Percentiles rank a stretch among this genome's conserved stretches.
phyloP scores from a whole-genome alignment of 1,140 invertebrate species.

The Megalonaias nervosa region DNA sequence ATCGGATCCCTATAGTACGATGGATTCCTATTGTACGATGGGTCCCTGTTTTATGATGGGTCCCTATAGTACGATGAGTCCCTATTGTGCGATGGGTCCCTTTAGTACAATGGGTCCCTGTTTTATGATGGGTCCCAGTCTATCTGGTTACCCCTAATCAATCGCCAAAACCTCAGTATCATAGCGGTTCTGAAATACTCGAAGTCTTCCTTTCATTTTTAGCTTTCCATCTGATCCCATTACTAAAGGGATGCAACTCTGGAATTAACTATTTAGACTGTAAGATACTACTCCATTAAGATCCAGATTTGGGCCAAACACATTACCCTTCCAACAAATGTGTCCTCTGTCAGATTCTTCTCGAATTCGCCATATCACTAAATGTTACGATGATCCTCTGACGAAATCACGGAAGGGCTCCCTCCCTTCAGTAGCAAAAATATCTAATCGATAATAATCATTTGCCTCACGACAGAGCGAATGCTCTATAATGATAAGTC shows the following conservation, averaged over 20 bases:
- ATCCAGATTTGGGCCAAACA: slow-evolving; percentile 91
- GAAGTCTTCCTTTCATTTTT: slow-evolving; percentile 80
- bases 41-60: no score
- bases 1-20: no score
- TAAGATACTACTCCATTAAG: slow-evolving; percentile 79
- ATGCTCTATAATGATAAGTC: slow-evolving; percentile 86
- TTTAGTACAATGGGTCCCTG: no score
- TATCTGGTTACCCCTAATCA: slow-evolving; percentile 92
- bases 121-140: slow-evolving; percentile 72
- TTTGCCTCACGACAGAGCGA: slow-evolving; percentile 91
- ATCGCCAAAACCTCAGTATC: slow-evolving; percentile 87
- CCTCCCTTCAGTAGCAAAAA: slow-evolving; percentile 91
- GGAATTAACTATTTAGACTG: slow-evolving; percentile 74
- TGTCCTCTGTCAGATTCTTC: slow-evolving; percentile 59
- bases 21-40: no score
- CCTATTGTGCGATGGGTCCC: no score
- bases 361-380: slow-evolving; percentile 77
- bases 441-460: no score
- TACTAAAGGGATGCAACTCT: slow-evolving; percentile 86
- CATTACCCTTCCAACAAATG: slow-evolving; percentile 86
- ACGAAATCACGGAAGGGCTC: slow-evolving; percentile 72
- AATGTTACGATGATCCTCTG: slow-evolving; percentile 72
- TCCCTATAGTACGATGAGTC: no score
- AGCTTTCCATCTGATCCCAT: slow-evolving; percentile 88
- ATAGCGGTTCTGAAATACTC: slow-evolving; percentile 85